These are phyloP conservation scores for Clarias laeviceps DNA, from an alignment of 2,797 vertebrate species.

Conservation along the genomic window DNA sequence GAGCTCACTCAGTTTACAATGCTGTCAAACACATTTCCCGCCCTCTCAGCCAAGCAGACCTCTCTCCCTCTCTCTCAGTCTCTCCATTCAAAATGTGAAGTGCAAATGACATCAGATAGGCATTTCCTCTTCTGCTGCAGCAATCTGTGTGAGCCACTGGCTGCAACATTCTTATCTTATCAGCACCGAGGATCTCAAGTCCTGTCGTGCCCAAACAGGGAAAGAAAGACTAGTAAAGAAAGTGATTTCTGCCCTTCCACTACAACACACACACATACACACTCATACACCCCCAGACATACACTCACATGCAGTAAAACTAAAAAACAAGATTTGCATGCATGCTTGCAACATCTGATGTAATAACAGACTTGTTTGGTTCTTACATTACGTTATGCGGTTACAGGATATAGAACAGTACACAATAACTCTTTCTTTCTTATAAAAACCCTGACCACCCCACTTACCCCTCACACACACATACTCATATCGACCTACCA, in stretches of 20 bases:
- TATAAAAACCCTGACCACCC: not conserved
- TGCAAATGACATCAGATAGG: conserved; percentile 77
- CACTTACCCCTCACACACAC: not conserved
- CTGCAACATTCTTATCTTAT: conserved; percentile 80
- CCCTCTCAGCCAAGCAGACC: conserved; percentile 61
- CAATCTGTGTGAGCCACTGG: conserved; percentile 66
- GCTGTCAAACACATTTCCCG: conserved; percentile 51
- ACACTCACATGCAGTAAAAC: conserved; percentile 27
- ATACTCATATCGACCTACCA: not conserved
- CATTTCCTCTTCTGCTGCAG: conserved; percentile 74
- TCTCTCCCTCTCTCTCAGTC: conserved; percentile 61
- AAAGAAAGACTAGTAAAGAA: conserved; percentile 67
- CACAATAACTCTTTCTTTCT: conserved; percentile 8
- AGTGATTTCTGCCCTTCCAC: conserved; percentile 66
- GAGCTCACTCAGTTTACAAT: conserved; percentile 55
- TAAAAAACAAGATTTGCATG: not conserved
- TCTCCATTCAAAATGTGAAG: conserved; percentile 74
- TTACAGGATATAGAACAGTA: not conserved
- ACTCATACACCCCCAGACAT: not conserved
- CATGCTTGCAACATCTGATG: not conserved
- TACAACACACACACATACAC: conserved; percentile 19
- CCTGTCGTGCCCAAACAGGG: conserved; percentile 77
- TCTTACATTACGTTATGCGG: not conserved
- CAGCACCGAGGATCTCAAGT: conserved; percentile 72
- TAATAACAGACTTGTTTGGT: conserved; percentile 2